Evolutionary conservation across 1,140 invertebrate genomes (phyloP).

Genomic region (Drosophila nikananu): DNA sequence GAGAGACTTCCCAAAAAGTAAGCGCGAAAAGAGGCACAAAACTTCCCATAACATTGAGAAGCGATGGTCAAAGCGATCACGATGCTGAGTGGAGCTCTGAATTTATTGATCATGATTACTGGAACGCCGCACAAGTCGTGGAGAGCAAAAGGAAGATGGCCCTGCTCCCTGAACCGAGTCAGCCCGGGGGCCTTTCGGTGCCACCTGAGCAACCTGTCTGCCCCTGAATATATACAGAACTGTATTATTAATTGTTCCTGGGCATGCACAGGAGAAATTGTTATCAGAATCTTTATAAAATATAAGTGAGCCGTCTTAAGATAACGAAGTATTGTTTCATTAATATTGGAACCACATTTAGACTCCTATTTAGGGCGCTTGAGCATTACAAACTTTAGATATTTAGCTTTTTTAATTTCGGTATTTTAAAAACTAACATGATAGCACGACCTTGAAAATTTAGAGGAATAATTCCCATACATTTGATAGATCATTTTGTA

Average conservation of each 20-base stretch:
- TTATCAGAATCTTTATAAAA: neutral
- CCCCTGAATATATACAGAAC: neutral
- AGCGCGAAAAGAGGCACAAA: slow-evolving; percentile 33
- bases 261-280: neutral
- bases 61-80: slow-evolving; percentile 70
- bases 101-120: slow-evolving; percentile 82
- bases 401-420: neutral
- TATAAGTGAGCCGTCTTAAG: neutral
- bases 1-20: slow-evolving; percentile 51
- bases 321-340: neutral
- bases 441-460: no score
- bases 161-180: slow-evolving; percentile 8
- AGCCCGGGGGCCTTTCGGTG: neutral
- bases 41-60: slow-evolving; percentile 68
- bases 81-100: slow-evolving; percentile 49
- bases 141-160: slow-evolving; percentile 54
- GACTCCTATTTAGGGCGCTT: neutral
- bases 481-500: no score
- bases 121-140: slow-evolving; percentile 74
- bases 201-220: slow-evolving; percentile 41
- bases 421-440: no score
- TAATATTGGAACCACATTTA: neutral
- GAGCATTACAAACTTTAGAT: neutral
- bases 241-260: neutral
- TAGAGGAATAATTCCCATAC: no score